Percentiles rank a stretch among this genome's conserved stretches.
phyloP scores from a whole-genome alignment of 2,888 invertebrate genomes.

The Brachypterus glaber region DNA sequence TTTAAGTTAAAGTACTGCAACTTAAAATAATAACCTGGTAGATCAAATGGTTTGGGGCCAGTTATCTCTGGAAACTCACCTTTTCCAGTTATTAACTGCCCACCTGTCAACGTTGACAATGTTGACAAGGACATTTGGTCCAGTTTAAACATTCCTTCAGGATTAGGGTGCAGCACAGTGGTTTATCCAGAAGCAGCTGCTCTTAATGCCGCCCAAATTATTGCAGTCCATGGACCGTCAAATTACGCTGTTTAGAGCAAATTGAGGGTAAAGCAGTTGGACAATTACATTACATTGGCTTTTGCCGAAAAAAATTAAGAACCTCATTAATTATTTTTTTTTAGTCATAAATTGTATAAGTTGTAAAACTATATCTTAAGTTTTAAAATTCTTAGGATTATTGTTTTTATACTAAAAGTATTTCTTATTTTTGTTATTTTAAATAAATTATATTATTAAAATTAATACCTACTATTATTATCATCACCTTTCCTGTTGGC shows the following conservation, averaged over 20 bases:
- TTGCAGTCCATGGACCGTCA: slow-evolving; percentile 67
- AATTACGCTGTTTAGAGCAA: slow-evolving; percentile 86
- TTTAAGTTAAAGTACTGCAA: too few relatives aligned
- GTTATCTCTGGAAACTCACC: slow-evolving; percentile 89
- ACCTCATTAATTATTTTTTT: too few relatives aligned
- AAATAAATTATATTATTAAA: too few relatives aligned
- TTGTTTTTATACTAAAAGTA: too few relatives aligned
- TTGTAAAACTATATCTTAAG: too few relatives aligned
- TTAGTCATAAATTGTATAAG: too few relatives aligned
- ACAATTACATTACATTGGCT: slow-evolving; percentile 65
- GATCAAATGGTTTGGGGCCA: slow-evolving; percentile 95
- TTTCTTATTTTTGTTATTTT: too few relatives aligned
- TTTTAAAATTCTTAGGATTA: too few relatives aligned
- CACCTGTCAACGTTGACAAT: slow-evolving; percentile 72
- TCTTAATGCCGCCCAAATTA: slow-evolving; percentile 83
- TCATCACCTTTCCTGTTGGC: too few relatives aligned
- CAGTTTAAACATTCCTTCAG: slow-evolving; percentile 89
- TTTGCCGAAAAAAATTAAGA: slow-evolving; percentile 60
- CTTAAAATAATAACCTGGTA: too few relatives aligned
- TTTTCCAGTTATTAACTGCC: slow-evolving; percentile 95
- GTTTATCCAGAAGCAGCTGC: slow-evolving; percentile 91
- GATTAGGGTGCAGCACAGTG: slow-evolving; percentile 89
- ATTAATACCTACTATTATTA: too few relatives aligned
- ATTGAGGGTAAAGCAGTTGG: slow-evolving; percentile 69
- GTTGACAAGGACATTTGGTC: slow-evolving; percentile 85